These are phyloP conservation scores for Nerophis lumbriciformis DNA, from an alignment of 2,113 vertebrate species.

Conservation along the genomic window DNA sequence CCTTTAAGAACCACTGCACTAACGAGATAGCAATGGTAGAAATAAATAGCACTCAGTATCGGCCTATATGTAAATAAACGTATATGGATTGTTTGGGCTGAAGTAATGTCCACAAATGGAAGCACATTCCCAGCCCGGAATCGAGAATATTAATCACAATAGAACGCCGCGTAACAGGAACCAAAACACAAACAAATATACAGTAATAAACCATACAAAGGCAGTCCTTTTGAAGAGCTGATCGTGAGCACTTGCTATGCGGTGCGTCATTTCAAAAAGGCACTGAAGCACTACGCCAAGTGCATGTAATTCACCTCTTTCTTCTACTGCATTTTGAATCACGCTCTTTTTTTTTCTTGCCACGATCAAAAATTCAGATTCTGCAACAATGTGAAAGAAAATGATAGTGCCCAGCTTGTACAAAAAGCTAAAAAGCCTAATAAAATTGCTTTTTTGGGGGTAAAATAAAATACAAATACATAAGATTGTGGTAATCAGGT, in stretches of 20 bases:
- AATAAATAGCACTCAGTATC: conserved; percentile 7
- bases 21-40: not conserved
- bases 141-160: conserved; percentile 24
- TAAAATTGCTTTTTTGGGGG: conserved; percentile 49
- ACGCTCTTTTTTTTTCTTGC: conserved; percentile 22
- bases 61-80: conserved; percentile 15
- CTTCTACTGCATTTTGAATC: conserved; percentile 42
- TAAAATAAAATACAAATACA: conserved; percentile 22
- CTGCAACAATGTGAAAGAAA: conserved; percentile 25
- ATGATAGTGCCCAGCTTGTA: conserved; percentile 3
- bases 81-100: conserved; percentile 13
- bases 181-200: conserved; percentile 36
- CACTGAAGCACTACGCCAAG: conserved; percentile 24
- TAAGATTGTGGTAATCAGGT: conserved; percentile 27
- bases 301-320: conserved; percentile 41
- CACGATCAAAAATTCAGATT: conserved; percentile 31
- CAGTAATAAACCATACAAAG: conserved; percentile 31
- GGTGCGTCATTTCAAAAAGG: conserved; percentile 48
- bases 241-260: conserved; percentile 37
- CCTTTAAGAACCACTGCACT: too few species aligned
- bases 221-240: conserved; percentile 45
- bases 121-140: conserved; percentile 19
- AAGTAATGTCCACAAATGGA: conserved; percentile 18
- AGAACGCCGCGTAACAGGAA: conserved; percentile 8
- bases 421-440: conserved; percentile 42